A percentile compares a stretch with the other conserved stretches of the same genome.
Evolutionary conservation across 2,113 vertebrate species (phyloP).

Genomic region (Bostrychus sinensis): DNA sequence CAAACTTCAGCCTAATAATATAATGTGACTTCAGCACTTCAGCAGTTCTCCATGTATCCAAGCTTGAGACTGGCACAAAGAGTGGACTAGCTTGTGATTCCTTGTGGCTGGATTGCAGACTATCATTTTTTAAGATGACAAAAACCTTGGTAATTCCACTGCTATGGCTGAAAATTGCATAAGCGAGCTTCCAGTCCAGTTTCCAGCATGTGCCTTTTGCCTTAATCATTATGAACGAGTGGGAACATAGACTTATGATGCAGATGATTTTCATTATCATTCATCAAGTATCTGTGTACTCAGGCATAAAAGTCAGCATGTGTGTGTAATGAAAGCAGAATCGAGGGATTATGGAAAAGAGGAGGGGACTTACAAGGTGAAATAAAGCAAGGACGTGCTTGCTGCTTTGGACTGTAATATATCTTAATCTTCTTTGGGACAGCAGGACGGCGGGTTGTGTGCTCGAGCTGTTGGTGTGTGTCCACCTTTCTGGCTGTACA

Average conservation of each 20-base stretch:
- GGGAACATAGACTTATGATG: conserved; percentile 3
- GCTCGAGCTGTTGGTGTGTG: conserved; percentile 13
- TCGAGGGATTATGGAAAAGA: conserved; percentile 9
- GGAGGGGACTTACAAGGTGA: conserved; percentile 31
- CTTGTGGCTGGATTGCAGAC: too few species aligned
- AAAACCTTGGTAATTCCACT: not conserved
- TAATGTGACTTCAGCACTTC: conserved; percentile 6
- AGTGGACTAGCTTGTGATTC: too few species aligned
- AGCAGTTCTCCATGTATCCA: too few species aligned
- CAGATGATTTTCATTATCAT: conserved; percentile 26
- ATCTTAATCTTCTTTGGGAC: conserved; percentile 41
- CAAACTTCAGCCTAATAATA: conserved; percentile 20
- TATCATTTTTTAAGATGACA: too few species aligned
- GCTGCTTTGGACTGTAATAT: conserved; percentile 39
- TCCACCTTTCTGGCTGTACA: conserved; percentile 12
- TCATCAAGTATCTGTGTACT: conserved; percentile 15
- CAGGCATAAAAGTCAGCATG: conserved; percentile 5
- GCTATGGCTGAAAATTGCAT: too few species aligned
- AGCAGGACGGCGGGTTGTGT: conserved; percentile 14
- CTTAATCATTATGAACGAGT: conserved; percentile 19
- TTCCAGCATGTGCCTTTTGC: not conserved
- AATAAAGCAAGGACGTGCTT: conserved; percentile 37
- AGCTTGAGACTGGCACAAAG: not conserved
- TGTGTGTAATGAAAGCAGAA: conserved; percentile 29
- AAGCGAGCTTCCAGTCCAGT: too few species aligned